These are phyloP conservation scores for Nasonia longicornis DNA, from an alignment of 1,140 invertebrate genomes.

Conservation along the genomic window DNA sequence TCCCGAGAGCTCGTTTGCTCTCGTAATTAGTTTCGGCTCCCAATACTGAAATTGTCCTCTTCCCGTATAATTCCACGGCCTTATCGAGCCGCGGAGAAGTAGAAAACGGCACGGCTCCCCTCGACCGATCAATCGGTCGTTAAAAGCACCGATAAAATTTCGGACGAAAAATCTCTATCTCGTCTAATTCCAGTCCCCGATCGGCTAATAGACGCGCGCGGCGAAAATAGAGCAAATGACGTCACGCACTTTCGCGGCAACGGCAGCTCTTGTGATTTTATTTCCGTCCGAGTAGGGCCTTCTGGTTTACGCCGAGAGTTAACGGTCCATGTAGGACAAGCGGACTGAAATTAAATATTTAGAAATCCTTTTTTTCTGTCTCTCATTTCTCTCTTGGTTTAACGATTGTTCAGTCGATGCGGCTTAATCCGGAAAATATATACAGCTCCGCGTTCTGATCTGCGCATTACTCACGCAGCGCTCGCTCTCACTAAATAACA, in stretches of 20 bases:
- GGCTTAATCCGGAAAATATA: background rate
- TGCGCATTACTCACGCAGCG: background rate
- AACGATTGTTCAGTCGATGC: background rate
- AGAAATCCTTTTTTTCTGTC: background rate
- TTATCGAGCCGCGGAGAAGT: background rate
- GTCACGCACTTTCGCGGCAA: background rate
- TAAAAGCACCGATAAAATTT: conserved; percentile 1
- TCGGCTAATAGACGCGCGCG: background rate
- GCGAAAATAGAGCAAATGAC: background rate
- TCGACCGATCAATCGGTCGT: background rate
- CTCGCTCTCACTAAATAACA: background rate
- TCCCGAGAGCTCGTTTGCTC: background rate
- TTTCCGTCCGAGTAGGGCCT: background rate
- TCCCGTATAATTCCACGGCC: background rate
- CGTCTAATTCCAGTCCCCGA: background rate
- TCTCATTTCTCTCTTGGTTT: no score
- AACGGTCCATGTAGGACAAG: background rate
- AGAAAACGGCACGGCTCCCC: no score
- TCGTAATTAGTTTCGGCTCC: background rate
- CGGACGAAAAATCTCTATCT: background rate
- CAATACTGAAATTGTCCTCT: background rate
- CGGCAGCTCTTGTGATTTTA: background rate
- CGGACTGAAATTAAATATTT: background rate
- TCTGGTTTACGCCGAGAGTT: background rate
- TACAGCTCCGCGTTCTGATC: background rate